A percentile compares a stretch with the other conserved stretches of the same genome.
Evolutionary conservation across 2,113 vertebrate genomes (phyloP).

Genomic region (Gila orcuttii): DNA sequence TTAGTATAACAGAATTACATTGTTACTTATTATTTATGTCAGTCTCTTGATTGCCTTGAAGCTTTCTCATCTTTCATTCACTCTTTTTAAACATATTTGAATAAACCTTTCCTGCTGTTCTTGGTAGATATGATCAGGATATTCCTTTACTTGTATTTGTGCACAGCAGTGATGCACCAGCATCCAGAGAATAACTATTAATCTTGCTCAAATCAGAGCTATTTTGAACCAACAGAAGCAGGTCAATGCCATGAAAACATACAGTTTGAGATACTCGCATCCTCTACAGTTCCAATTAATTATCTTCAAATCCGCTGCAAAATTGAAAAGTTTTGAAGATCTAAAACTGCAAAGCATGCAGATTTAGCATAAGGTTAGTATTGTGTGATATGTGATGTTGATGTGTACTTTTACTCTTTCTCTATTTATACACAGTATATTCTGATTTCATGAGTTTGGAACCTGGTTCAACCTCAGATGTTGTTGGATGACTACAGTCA

Average conservation of each 20-base stretch:
- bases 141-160: constrained; percentile 62
- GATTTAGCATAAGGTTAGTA: constrained; percentile 48
- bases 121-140: constrained; percentile 61
- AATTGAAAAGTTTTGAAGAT: constrained; percentile 54
- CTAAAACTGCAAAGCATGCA: constrained; percentile 72
- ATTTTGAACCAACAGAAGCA: constrained; percentile 78
- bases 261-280: constrained; percentile 67
- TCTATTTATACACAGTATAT: neutral
- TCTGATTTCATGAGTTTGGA: neutral
- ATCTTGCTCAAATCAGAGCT: constrained; percentile 79
- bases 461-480: neutral
- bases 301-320: constrained; percentile 63
- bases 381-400: constrained; percentile 42
- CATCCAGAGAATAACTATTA: constrained; percentile 66
- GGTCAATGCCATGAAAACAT: constrained; percentile 73
- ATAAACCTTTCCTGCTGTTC: constrained; percentile 26
- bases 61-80: neutral
- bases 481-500: neutral
- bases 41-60: too few relatives aligned
- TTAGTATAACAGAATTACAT: neutral
- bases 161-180: constrained; percentile 61
- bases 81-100: neutral
- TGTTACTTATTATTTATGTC: neutral
- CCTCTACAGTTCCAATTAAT: constrained; percentile 71
- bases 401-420: neutral